These are phyloP conservation scores for Drosophila equinoxialis DNA, from an alignment of 1,140 invertebrate species.

Conservation along the genomic window DNA sequence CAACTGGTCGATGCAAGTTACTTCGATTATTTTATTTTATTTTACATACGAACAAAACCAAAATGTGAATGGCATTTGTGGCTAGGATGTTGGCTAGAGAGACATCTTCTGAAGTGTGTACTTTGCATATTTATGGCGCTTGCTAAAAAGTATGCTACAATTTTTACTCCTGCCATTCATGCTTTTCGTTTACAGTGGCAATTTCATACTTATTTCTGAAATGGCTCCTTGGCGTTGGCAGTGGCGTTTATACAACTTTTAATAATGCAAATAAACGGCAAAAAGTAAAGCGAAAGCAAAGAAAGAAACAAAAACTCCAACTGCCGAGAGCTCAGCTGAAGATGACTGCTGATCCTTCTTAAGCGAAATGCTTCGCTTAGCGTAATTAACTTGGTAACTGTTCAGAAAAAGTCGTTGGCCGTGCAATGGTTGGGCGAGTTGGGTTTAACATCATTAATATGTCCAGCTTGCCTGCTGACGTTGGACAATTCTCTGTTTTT, in stretches of 20 bases:
- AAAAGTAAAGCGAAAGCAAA: conserved; percentile 30
- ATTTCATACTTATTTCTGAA: conserved; percentile 18
- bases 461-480: conserved; percentile 49
- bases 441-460: conserved; percentile 70
- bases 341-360: conserved; percentile 43
- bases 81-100: conserved; percentile 1
- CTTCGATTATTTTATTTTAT: background rate
- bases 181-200: background rate
- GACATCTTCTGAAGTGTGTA: conserved; percentile 35
- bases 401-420: conserved; percentile 59
- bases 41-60: conserved; percentile 11
- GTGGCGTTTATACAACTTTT: conserved; percentile 48
- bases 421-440: background rate
- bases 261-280: conserved; percentile 66
- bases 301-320: conserved; percentile 3
- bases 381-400: conserved; percentile 78
- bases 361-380: conserved; percentile 65
- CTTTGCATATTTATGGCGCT: conserved; percentile 68
- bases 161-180: conserved; percentile 25
- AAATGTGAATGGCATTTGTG: conserved; percentile 24
- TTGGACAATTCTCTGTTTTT: conserved; percentile 35
- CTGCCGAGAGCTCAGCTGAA: conserved; percentile 35
- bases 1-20: background rate
- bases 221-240: background rate
- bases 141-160: conserved; percentile 58